phyloP scores from a whole-genome alignment of 2,113 vertebrate genomes.

The Baryphthengus martii region DNA sequence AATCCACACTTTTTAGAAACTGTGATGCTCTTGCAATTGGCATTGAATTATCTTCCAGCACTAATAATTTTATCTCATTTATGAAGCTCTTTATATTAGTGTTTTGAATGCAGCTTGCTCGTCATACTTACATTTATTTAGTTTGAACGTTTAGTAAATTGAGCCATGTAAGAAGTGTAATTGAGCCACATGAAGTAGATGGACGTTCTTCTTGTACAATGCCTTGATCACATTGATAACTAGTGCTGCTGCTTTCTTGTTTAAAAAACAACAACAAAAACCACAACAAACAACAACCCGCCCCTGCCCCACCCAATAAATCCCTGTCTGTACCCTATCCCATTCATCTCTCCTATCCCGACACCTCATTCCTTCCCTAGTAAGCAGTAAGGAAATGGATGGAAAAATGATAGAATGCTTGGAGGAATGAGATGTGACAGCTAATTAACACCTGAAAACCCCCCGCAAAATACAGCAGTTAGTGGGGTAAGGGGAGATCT shows the following conservation, averaged over 20 bases:
- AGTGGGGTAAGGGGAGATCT: background rate
- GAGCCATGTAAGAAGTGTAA: fast-evolving
- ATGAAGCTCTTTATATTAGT: background rate
- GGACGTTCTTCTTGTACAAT: too few species aligned
- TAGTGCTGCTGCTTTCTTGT: background rate
- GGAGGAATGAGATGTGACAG: background rate
- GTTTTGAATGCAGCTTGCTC: background rate
- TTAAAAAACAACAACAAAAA: background rate
- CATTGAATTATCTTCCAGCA: background rate
- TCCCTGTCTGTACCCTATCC: background rate
- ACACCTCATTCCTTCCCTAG: background rate
- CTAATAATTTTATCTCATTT: background rate
- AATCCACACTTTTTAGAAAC: background rate
- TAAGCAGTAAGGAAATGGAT: background rate
- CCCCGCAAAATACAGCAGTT: background rate
- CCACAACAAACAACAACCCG: too few species aligned
- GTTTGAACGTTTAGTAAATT: background rate
- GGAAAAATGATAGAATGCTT: background rate
- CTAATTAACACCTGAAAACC: background rate
- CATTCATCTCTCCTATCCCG: background rate
- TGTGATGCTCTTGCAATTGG: background rate
- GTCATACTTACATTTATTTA: background rate
- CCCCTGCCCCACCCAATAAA: too few species aligned
- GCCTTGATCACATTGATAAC: too few species aligned
- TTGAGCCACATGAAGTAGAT: background rate